A percentile compares a stretch with the other conserved stretches of the same genome.
These are phyloP conservation scores for Dromiciops gliroides DNA, from an alignment of 2,113 vertebrate genomes.

Conservation along the genomic window DNA sequence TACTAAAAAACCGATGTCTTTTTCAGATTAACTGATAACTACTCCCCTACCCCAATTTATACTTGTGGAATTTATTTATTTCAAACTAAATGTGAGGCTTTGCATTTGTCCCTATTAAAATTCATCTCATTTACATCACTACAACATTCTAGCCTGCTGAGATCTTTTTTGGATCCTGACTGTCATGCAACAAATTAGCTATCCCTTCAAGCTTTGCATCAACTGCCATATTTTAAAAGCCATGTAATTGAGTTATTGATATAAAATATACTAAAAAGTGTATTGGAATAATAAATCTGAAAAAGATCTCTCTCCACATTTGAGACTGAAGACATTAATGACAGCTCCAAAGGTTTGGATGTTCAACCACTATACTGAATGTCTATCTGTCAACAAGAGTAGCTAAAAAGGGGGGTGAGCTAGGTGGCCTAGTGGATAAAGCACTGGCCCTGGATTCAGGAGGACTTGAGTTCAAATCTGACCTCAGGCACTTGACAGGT, in stretches of 20 bases:
- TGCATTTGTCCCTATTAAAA: not conserved
- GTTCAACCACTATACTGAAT: too few relatives aligned
- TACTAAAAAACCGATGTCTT: not conserved
- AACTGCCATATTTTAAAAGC: not conserved
- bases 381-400: not conserved
- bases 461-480: too few relatives aligned
- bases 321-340: not conserved
- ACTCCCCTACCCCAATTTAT: not conserved
- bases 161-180: not conserved
- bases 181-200: not conserved
- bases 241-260: not conserved
- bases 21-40: not conserved
- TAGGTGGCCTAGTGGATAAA: too few relatives aligned
- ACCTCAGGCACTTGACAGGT: too few relatives aligned
- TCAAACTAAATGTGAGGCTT: not conserved
- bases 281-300: not conserved
- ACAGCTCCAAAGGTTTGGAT: not conserved
- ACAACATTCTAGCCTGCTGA: not conserved
- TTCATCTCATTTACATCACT: not conserved
- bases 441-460: too few relatives aligned
- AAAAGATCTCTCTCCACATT: not conserved
- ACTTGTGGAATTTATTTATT: not conserved
- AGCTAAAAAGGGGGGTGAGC: not conserved
- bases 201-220: not conserved
- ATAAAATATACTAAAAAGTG: not conserved